Evolutionary conservation across 2,797 vertebrate species (phyloP), one percentile per base, ranked within the genome.

Genomic region (Alauda arvensis): DNA sequence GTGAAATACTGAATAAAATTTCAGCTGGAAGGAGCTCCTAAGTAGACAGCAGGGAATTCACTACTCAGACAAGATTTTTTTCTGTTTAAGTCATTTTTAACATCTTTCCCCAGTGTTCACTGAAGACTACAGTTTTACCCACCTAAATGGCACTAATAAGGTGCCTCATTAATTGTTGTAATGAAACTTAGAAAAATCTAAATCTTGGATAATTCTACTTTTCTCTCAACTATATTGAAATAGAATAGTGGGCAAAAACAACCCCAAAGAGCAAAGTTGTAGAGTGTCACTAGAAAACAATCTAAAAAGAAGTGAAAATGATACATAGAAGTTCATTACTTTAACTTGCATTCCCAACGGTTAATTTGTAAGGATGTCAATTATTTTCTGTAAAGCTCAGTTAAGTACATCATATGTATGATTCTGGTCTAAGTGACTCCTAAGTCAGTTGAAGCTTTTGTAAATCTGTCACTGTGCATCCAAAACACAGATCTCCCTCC

Each of bases 241-340:
- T 15, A 60, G 14, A 85, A 57, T 11, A 48, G 21, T 18, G 6
- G 18, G 12, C 2, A 55, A 60, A 83, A 81, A 43, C 17, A 0
- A 18, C n/a, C 26, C 2, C 2, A 1, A 1, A 34, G 13, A 77
- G 4, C 2, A n/a, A 61, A 85, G 31, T 6, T 68, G 49, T 16
- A 55, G 6, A 8, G 8, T 48, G 31, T 23, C 31, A n/a, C 62
- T 59, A 81, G 33, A 78, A 69, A 74, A 9, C 3, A 52, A 17
- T 40, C 49, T 56, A 29, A 75, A 65, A 57, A 57, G 2, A 81
- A 74, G 51, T 4, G 5, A 66, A 78, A 84, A 76, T 12, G 2
- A 43, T 67, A 46, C 5, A 24, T 12, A 45, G 39, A 62, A 72
- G 17, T 40, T 48, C 11, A 31, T 51, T 62, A 11, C 53, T 77